Percentiles rank a stretch among this genome's conserved stretches.
Conservation (phyloP, 1,140 invertebrate species). For the Calephelis nemesis region DNA sequence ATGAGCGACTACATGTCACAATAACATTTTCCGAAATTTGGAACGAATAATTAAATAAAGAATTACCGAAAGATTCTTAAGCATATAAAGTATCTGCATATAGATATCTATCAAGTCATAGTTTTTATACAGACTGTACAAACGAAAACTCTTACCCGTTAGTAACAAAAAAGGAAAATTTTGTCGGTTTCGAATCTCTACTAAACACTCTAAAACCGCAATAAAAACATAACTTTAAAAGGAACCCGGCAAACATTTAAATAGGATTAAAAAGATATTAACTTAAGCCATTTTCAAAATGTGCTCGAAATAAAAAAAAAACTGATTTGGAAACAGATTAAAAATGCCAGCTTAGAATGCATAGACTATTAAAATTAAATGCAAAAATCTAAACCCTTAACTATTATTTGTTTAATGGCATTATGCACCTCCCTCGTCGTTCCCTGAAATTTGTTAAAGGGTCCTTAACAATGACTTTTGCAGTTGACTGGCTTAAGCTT, state of each 20-base stretch:
- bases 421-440: slow-evolving; percentile 48
- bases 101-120: too few relatives aligned
- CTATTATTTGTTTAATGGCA: slow-evolving; percentile 46
- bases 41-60: too few relatives aligned
- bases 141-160: too few relatives aligned
- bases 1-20: too few relatives aligned
- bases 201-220: too few relatives aligned
- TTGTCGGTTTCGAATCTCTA: too few relatives aligned
- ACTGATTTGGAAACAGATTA: slow-evolving; percentile 1
- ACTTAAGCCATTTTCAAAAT: background rate
- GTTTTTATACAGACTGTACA: too few relatives aligned
- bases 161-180: too few relatives aligned
- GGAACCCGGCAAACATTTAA: slow-evolving; percentile 7
- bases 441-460: slow-evolving; percentile 38
- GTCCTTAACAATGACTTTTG: background rate
- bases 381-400: slow-evolving; percentile 21
- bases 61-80: too few relatives aligned
- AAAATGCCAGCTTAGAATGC: background rate
- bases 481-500: slow-evolving; percentile 1
- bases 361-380: slow-evolving; percentile 12
- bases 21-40: too few relatives aligned
- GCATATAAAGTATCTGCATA: too few relatives aligned
- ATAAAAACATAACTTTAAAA: background rate
- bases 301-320: background rate
- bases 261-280: background rate